Evolutionary conservation across 2,888 invertebrate genomes (phyloP), one percentile per base, ranked within the genome.

Genomic region (Scaptomyza tumidula): DNA sequence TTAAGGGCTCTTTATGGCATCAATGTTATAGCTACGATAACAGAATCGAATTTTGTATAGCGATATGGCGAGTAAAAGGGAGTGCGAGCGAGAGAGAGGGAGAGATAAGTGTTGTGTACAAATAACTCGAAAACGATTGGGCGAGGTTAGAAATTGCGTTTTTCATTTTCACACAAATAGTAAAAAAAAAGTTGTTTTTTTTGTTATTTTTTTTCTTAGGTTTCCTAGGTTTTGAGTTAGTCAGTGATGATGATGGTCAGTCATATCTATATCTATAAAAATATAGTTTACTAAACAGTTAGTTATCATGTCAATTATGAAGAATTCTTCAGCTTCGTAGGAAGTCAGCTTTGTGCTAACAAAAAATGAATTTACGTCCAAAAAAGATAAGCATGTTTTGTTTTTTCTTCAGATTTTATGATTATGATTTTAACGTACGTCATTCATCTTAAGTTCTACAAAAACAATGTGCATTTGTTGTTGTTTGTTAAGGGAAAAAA

Each of bases 61-160:
- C 35, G 37, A 37, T 49, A 43, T 13, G 7, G 62, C 44, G 2
- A 24, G 24, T 0, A 24, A 24, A 5, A 24, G 24, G 3, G 24
- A 24, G 24, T 24, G 24, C 3, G 24, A 24, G 24, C 1, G 24
- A 24, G 24, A 24, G 24, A 24, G 24, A 24, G 24, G 44, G 57
- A 50, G 57, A 4, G 11, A 37, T 37, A 39, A 14, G n/a, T 37
- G 37, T 37, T n/a, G 6, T 48, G 56, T 48, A 54, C 35, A 67
- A 60, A 46, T 54, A 63, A 35, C 45, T 60, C 52, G 48, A 67
- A 71, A 67, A 43, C 37, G 60, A 74, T 61, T 61, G 68, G 24
- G 56, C 27, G 45, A 45, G 41, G 45, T 54, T n/a, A 3, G 45
- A 67, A 58, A 72, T 24, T 59, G 52, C 75, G 75, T 62, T 62